phyloP scores from a whole-genome alignment of 2,113 vertebrate genomes.

The Campylomormyrus tamandua region DNA sequence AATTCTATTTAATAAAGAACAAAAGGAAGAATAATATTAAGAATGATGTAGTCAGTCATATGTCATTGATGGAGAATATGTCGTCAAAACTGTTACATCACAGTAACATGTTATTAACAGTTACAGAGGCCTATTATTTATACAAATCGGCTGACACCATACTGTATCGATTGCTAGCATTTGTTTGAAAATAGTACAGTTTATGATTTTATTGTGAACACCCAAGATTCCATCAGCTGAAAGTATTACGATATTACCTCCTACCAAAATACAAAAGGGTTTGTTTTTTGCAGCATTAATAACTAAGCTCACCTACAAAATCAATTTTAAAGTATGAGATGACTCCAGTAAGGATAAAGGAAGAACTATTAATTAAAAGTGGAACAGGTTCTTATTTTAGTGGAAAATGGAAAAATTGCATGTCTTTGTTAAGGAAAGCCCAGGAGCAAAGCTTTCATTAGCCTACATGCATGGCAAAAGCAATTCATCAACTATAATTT shows the following conservation, averaged over 20 bases:
- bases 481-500: conserved; percentile 70
- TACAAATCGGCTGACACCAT: background rate
- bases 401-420: conserved; percentile 62
- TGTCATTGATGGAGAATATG: background rate
- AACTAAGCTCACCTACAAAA: conserved; percentile 52
- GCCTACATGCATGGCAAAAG: conserved; percentile 67
- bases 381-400: conserved; percentile 71
- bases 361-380: conserved; percentile 71
- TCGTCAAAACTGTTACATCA: background rate
- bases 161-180: conserved; percentile 21
- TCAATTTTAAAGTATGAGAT: conserved; percentile 59
- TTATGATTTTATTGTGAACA: conserved; percentile 13
- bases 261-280: conserved; percentile 47
- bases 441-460: conserved; percentile 72
- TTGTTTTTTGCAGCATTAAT: conserved; percentile 52
- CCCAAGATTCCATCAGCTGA: conserved; percentile 40
- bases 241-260: conserved; percentile 52
- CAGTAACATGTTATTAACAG: background rate
- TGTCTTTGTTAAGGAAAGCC: conserved; percentile 67
- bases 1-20: background rate
- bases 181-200: conserved; percentile 22
- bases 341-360: conserved; percentile 53
- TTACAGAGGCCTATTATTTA: background rate
- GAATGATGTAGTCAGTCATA: background rate
- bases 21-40: background rate